These are phyloP conservation scores for Diaphora mendica DNA, from an alignment of 2,888 invertebrate species.

Conservation along the genomic window DNA sequence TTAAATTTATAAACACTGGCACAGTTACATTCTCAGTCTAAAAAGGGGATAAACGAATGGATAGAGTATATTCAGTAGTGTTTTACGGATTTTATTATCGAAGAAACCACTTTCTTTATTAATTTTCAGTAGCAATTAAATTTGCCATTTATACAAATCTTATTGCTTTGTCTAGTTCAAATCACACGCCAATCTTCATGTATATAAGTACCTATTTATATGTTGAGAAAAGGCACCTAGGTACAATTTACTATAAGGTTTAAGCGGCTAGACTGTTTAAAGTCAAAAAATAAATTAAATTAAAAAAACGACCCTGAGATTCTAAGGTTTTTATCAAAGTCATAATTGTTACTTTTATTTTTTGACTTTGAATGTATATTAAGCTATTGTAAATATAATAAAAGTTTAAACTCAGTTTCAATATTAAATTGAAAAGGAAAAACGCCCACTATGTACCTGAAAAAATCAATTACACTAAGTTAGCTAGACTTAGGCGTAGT, in stretches of 20 bases:
- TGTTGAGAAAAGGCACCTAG: constrained; percentile 71
- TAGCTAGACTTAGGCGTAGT: constrained; percentile 77
- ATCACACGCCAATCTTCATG: constrained; percentile 35
- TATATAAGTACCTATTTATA: constrained; percentile 42
- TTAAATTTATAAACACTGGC: no score
- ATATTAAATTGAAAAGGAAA: constrained; percentile 52
- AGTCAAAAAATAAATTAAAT: constrained; percentile 41
- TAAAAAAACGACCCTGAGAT: constrained; percentile 6
- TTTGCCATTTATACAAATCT: background rate
- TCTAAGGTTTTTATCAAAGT: constrained; percentile 14
- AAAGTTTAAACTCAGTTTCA: constrained; percentile 55
- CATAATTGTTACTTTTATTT: constrained; percentile 25
- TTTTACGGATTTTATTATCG: background rate
- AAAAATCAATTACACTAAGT: constrained; percentile 82
- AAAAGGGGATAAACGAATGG: background rate
- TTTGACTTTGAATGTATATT: constrained; percentile 57
- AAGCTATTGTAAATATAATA: constrained; percentile 71
- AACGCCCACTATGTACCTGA: constrained; percentile 85
- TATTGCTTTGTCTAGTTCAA: constrained; percentile 29
- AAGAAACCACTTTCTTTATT: background rate
- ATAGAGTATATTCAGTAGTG: background rate
- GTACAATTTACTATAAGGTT: constrained; percentile 71
- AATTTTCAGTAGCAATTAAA: background rate
- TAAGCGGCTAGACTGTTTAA: constrained; percentile 42
- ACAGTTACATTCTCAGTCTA: background rate